A percentile compares a stretch with the other conserved stretches of the same genome.
Conservation (phyloP, 1,140 invertebrate species). For the Anoplophora glabripennis region DNA sequence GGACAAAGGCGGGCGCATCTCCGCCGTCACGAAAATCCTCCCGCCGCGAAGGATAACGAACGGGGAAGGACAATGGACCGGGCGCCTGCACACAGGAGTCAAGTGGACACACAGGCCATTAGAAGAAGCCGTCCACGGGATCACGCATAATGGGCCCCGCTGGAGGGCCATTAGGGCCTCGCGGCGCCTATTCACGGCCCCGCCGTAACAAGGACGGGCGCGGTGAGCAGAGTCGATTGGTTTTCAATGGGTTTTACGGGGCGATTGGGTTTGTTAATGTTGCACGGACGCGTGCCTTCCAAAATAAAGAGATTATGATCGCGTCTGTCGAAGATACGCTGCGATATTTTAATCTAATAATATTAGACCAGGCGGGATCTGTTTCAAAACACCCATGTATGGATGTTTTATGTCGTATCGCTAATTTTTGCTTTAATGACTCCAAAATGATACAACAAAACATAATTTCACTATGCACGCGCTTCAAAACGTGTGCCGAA, state of each 20-base stretch:
- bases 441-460: too few relatives aligned
- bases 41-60: not conserved
- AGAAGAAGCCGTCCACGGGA: conserved; percentile 2
- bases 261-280: conserved; percentile 6
- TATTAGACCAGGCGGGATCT: too few relatives aligned
- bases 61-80: not conserved
- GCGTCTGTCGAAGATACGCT: too few relatives aligned
- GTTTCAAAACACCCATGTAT: too few relatives aligned
- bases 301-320: too few relatives aligned
- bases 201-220: not conserved
- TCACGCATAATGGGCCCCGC: not conserved
- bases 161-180: conserved; percentile 5
- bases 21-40: not conserved
- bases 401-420: too few relatives aligned
- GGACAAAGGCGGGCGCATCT: conserved; percentile 4
- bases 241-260: conserved; percentile 4
- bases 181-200: too few relatives aligned
- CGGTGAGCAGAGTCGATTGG: conserved; percentile 4
- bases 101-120: conserved; percentile 10
- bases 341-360: too few relatives aligned
- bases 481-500: too few relatives aligned
- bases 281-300: not conserved
- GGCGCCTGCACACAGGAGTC: not conserved
- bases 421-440: too few relatives aligned
- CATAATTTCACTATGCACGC: too few relatives aligned